phyloP scores from a whole-genome alignment of 2,888 invertebrate species.

The Leptothorax acervorum region DNA sequence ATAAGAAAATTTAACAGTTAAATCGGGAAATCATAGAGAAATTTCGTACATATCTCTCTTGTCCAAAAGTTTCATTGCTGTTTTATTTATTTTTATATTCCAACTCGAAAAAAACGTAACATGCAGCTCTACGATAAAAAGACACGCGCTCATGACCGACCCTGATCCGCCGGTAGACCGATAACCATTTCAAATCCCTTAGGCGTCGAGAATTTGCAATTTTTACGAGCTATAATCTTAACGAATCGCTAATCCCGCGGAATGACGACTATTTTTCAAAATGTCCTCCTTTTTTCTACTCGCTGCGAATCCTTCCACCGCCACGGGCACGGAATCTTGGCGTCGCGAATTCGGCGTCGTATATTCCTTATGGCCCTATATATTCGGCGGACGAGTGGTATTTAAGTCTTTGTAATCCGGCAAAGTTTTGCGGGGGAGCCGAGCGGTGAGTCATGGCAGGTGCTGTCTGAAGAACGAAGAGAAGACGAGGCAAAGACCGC shows the following conservation, averaged over 20 bases:
- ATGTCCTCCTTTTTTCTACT: slow-evolving; percentile 49
- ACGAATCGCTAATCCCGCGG: slow-evolving; percentile 77
- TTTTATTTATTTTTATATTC: slow-evolving; percentile 7
- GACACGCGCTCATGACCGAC: slow-evolving; percentile 36
- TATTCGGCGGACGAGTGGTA: slow-evolving; percentile 80
- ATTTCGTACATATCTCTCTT: neutral
- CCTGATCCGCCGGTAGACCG: slow-evolving; percentile 59
- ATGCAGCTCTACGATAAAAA: slow-evolving; percentile 26
- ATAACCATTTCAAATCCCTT: slow-evolving; percentile 62
- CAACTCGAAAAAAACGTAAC: slow-evolving; percentile 11
- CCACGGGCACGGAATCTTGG: slow-evolving; percentile 56
- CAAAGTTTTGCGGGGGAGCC: slow-evolving; percentile 83
- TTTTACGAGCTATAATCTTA: slow-evolving; percentile 77
- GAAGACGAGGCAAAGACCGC: slow-evolving; percentile 70
- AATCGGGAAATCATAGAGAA: neutral
- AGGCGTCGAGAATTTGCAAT: slow-evolving; percentile 71
- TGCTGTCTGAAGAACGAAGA: slow-evolving; percentile 75
- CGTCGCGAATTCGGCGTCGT: slow-evolving; percentile 63
- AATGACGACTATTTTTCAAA: slow-evolving; percentile 72
- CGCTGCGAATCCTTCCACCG: slow-evolving; percentile 65
- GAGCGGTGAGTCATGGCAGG: slow-evolving; percentile 84
- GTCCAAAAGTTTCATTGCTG: neutral
- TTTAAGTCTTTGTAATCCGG: slow-evolving; percentile 84
- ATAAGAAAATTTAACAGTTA: neutral
- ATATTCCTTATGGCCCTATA: slow-evolving; percentile 75